Evolutionary conservation across 2,113 vertebrate species (phyloP), one percentile per base, ranked within the genome.

Genomic region (Eptatretus burgeri): DNA sequence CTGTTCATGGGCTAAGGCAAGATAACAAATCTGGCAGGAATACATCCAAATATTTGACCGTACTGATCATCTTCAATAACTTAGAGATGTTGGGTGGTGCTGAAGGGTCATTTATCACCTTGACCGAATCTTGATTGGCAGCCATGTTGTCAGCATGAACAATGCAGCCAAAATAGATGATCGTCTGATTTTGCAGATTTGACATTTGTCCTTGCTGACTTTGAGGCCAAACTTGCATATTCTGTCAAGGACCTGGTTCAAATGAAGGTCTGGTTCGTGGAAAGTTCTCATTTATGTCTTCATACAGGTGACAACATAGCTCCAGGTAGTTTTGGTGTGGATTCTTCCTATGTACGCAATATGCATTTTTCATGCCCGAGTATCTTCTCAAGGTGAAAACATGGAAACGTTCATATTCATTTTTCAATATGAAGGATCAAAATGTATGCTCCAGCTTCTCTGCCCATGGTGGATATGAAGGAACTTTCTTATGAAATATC

Each of bases 301-400:
- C 27, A 41, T 41, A 41, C 27, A 41, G 27, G 27, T 41, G 27
- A 41, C 27, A 41, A 41, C 27, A 41, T 60, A 49, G 56, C 52
- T 51, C 65, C 65, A 63, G 53, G 49, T 9, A 64, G 49, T 62
- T 16, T 66, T 5, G 66, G 56, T 51, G 64, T 9, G 5, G 67
- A 64, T 41, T 69, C 66, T n/a, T 68, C 68, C 3, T 66, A 16
- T 5, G 64, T 70, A 5, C 49, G 2, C 49, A 64, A 64, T 14
- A 64, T 49, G 51, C 27, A 63, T 27, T 49, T 49, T 52, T 67
- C 56, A 63, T 62, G 56, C 62, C 63, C 56, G 51, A 69, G 64
- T n/a, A 66, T 19, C 10, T 62, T 49, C 14, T 66, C 65, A 9
- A 67, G 62, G 27, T 69, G 63, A 2, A 68, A 69, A 62, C 66